Evolutionary conservation across 1,140 invertebrate genomes (phyloP).

Genomic region (Pantala flavescens): DNA sequence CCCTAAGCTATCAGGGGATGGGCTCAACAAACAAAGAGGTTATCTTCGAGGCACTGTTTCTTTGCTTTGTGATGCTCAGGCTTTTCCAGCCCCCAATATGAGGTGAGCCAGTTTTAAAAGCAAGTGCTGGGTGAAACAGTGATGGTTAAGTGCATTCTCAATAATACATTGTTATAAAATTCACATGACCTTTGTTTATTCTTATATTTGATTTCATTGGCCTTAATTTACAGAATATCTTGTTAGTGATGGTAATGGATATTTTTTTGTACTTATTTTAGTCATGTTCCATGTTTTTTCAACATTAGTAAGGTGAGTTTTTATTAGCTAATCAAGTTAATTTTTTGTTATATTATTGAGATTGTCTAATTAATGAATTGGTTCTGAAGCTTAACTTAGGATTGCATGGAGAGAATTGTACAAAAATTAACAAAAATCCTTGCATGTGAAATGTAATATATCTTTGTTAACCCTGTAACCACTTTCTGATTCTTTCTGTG

Average conservation of each 20-base stretch:
- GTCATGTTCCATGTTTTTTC: too few species aligned
- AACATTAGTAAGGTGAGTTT: neutral
- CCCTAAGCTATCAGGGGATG: constrained; percentile 32
- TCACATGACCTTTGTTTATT: neutral
- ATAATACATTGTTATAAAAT: neutral
- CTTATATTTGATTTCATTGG: neutral
- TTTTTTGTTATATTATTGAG: neutral
- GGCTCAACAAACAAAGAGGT: constrained; percentile 41
- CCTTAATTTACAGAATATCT: neutral
- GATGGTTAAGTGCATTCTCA: neutral
- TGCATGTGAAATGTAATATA: neutral
- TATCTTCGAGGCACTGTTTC: constrained; percentile 17
- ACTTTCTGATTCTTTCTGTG: neutral
- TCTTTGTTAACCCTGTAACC: constrained; percentile 2
- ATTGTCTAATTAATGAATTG: neutral
- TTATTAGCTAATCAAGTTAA: neutral
- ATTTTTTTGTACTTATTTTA: too few species aligned
- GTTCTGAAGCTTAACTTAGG: neutral
- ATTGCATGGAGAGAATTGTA: neutral
- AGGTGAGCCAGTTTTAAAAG: constrained; percentile 18
- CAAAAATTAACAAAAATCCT: neutral
- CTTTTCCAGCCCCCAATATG: constrained; percentile 22
- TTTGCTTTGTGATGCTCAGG: constrained; percentile 23
- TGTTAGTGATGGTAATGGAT: too few species aligned
- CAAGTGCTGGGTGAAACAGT: neutral